These are phyloP conservation scores for Chloroclysta siterata DNA, from an alignment of 2,888 invertebrate genomes.

Conservation along the genomic window DNA sequence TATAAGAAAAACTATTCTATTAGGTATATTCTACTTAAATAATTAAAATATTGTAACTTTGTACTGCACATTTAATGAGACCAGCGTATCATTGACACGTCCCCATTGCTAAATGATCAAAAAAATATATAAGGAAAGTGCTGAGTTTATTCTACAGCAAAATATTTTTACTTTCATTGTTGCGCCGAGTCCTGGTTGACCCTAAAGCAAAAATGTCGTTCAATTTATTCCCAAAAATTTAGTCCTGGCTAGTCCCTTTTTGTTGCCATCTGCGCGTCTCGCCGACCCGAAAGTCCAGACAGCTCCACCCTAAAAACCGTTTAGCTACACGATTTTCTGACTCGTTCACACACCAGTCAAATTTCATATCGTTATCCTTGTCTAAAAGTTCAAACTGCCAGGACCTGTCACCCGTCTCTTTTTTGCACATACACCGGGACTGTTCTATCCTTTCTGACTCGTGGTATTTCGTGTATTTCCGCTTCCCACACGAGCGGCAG, in stretches of 20 bases:
- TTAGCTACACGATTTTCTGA: constrained; percentile 76
- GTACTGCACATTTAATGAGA: too few relatives aligned
- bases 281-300: constrained; percentile 78
- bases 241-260: constrained; percentile 78
- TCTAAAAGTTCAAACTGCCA: constrained; percentile 72
- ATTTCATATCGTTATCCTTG: constrained; percentile 70
- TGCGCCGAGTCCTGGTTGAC: constrained; percentile 34
- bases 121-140: too few relatives aligned
- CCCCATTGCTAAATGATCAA: too few relatives aligned
- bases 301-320: constrained; percentile 84
- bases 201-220: constrained; percentile 80
- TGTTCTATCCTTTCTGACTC: constrained; percentile 78
- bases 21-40: too few relatives aligned
- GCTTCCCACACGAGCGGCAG: constrained; percentile 80
- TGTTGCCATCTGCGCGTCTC: constrained; percentile 81
- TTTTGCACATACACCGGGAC: constrained; percentile 69
- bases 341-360: constrained; percentile 73
- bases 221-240: constrained; percentile 83
- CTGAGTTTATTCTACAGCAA: constrained; percentile 4
- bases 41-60: too few relatives aligned
- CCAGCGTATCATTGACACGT: too few relatives aligned
- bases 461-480: constrained; percentile 82
- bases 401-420: constrained; percentile 77
- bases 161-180: constrained; percentile 52
- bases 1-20: too few relatives aligned